Percentiles rank a stretch among this genome's conserved stretches.
These are phyloP conservation scores for Paracanthobrama guichenoti DNA, from an alignment of 2,113 vertebrate species.

Conservation along the genomic window DNA sequence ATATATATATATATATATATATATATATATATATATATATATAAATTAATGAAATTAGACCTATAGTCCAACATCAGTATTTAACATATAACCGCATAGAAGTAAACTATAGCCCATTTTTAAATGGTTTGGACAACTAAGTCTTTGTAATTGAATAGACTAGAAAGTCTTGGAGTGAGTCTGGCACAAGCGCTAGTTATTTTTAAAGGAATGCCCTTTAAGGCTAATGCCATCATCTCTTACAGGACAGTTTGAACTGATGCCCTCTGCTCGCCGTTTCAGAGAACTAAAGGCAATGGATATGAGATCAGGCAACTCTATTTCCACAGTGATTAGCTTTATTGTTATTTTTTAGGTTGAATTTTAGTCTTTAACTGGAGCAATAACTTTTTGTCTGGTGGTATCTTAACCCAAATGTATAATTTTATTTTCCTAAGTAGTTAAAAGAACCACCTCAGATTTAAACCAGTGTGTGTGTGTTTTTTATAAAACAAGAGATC, in stretches of 20 bases:
- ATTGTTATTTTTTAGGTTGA: neutral
- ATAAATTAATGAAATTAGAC: no score
- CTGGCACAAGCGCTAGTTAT: neutral
- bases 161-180: neutral
- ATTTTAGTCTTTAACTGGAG: neutral
- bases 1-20: no score
- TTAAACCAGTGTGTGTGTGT: constrained; percentile 50
- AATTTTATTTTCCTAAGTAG: neutral
- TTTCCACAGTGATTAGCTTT: neutral
- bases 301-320: neutral
- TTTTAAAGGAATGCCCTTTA: neutral
- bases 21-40: no score
- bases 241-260: neutral
- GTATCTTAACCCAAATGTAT: neutral
- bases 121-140: neutral
- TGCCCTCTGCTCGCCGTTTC: neutral
- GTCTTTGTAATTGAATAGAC: neutral
- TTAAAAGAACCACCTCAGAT: neutral
- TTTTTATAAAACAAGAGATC: constrained; percentile 68
- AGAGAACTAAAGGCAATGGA: neutral
- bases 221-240: neutral
- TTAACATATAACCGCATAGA: neutral
- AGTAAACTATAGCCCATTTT: neutral
- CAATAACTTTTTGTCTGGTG: neutral
- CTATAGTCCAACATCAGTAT: neutral